Conservation (phyloP, 2,888 invertebrate species). For the Agonopterix heracliana region DNA sequence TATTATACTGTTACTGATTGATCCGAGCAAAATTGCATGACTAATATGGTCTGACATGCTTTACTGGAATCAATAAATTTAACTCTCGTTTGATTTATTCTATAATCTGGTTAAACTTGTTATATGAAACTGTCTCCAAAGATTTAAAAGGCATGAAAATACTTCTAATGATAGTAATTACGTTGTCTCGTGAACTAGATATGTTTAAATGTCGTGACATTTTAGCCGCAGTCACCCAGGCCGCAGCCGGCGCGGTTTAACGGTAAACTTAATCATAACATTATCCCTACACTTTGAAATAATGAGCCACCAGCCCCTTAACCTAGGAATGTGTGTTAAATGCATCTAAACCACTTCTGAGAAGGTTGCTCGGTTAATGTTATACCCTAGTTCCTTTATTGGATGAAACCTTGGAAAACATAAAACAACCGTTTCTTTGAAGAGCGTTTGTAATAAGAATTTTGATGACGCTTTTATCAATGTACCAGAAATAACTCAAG, state of each 20-base stretch:
- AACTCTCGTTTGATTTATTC: slow-evolving; percentile 25
- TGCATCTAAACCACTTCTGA: slow-evolving; percentile 41
- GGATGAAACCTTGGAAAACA: slow-evolving; percentile 11
- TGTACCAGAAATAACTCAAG: neutral
- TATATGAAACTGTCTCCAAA: slow-evolving; percentile 13
- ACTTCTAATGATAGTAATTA: slow-evolving; percentile 36
- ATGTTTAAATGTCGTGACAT: slow-evolving; percentile 30
- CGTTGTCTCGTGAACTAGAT: slow-evolving; percentile 31
- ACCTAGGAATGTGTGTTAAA: slow-evolving; percentile 52
- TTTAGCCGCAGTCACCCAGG: slow-evolving; percentile 26
- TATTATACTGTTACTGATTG: slow-evolving; percentile 1
- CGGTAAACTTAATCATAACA: slow-evolving; percentile 47
- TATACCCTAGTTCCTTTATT: slow-evolving; percentile 15
- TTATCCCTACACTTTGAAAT: slow-evolving; percentile 37
- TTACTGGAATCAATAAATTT: slow-evolving; percentile 25
- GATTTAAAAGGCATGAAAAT: slow-evolving; percentile 32
- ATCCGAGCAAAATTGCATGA: slow-evolving; percentile 1
- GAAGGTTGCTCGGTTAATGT: slow-evolving; percentile 28
- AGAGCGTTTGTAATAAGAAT: slow-evolving; percentile 1
- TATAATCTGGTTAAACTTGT: slow-evolving; percentile 29
- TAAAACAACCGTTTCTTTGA: slow-evolving; percentile 12
- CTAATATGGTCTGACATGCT: slow-evolving; percentile 12
- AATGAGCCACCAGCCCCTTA: slow-evolving; percentile 32
- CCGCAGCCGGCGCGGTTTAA: slow-evolving; percentile 21
- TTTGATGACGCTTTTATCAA: neutral